A percentile compares a stretch with the other conserved stretches of the same genome.
Conservation (phyloP, 2,797 vertebrate genomes). For the Nasua narica region DNA sequence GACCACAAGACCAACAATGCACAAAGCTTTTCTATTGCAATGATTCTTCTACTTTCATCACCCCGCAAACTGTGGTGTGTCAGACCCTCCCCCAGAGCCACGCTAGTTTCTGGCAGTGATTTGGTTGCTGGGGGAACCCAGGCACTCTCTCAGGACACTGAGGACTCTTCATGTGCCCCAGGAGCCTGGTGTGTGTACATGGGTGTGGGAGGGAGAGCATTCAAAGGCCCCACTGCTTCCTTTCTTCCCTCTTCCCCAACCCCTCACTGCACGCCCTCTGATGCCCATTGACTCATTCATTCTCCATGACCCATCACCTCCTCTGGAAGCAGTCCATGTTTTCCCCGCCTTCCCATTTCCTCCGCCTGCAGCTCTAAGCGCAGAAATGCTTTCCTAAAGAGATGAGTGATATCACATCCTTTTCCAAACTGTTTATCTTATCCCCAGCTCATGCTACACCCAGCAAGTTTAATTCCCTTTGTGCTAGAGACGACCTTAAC, state of each 20-base stretch:
- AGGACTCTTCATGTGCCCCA: neutral
- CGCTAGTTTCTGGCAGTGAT: neutral
- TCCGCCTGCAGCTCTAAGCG: slow-evolving; percentile 66
- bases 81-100: neutral
- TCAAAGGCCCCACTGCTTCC: neutral
- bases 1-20: neutral
- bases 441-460: neutral
- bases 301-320: slow-evolving; percentile 47
- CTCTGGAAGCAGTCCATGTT: slow-evolving; percentile 57
- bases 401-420: slow-evolving; percentile 72
- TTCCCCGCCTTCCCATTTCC: slow-evolving; percentile 62
- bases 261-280: neutral
- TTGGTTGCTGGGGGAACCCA: neutral
- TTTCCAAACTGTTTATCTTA: slow-evolving; percentile 59
- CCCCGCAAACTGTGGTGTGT: neutral
- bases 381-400: slow-evolving; percentile 70
- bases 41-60: neutral
- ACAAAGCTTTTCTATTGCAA: neutral
- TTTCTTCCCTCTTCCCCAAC: slow-evolving; percentile 9
- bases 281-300: slow-evolving; percentile 64
- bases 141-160: neutral
- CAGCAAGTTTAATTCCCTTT: slow-evolving; percentile 49
- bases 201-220: slow-evolving; percentile 29
- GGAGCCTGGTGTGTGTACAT: neutral
- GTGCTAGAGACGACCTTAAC: slow-evolving; percentile 14